Evolutionary conservation across 2,888 invertebrate species (phyloP).

Genomic region (Halocaridina rubra): DNA sequence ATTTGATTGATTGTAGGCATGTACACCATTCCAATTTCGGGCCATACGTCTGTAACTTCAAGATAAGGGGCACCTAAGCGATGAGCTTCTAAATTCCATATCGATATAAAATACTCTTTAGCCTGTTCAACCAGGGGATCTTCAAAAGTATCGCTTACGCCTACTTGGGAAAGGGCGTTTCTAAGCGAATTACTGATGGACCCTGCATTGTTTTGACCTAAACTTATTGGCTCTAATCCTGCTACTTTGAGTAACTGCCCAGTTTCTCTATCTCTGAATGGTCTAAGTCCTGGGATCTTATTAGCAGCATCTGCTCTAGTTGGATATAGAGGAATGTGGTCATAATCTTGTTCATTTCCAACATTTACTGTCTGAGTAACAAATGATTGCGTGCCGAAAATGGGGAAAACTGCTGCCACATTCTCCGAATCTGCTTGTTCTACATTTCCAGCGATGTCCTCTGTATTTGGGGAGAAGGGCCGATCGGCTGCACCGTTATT

Average conservation of each 20-base stretch:
- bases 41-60: constrained; percentile 29
- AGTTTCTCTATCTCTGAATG: not conserved
- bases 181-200: not conserved
- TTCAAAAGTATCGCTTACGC: not conserved
- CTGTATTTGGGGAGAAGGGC: not conserved
- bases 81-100: constrained; percentile 36
- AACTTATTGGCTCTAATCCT: not conserved
- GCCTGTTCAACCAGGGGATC: constrained; percentile 23
- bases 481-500: not conserved
- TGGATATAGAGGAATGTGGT: too few species aligned
- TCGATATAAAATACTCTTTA: constrained; percentile 18
- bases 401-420: too few species aligned
- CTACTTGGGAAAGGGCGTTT: not conserved
- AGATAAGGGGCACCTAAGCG: constrained; percentile 29
- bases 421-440: not conserved
- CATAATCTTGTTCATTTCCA: not conserved
- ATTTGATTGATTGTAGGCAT: constrained; percentile 33
- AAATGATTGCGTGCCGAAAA: too few species aligned
- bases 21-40: constrained; percentile 46
- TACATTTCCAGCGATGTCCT: not conserved
- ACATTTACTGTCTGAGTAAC: too few species aligned
- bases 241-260: not conserved
- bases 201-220: not conserved
- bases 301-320: too few species aligned
- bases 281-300: not conserved